phyloP scores from a whole-genome alignment of 2,113 vertebrate genomes.

The Indri indri region DNA sequence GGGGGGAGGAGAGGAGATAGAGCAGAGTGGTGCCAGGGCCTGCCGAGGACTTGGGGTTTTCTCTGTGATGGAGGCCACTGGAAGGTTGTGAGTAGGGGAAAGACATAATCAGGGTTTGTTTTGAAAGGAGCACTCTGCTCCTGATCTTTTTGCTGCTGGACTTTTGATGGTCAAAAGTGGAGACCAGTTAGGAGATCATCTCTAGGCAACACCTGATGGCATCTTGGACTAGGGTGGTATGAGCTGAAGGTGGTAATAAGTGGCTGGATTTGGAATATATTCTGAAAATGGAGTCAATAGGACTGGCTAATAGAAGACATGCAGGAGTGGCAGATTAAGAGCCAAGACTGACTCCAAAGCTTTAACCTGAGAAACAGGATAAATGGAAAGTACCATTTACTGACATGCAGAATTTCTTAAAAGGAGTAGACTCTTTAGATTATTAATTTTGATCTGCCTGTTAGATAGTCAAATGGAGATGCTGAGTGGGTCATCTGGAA shows the following conservation, averaged over 20 bases:
- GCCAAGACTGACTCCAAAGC: neutral
- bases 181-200: neutral
- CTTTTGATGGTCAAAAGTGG: neutral
- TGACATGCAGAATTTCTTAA: neutral
- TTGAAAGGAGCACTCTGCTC: neutral
- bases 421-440: neutral
- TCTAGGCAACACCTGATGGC: neutral
- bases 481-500: neutral
- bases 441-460: neutral
- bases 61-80: neutral
- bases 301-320: neutral
- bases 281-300: neutral
- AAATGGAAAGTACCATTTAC: neutral
- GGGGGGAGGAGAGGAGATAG: no score
- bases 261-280: neutral
- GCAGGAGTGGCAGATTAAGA: neutral
- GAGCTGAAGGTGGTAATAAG: neutral
- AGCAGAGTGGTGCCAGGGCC: neutral
- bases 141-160: neutral
- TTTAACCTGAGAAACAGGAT: neutral
- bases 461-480: neutral
- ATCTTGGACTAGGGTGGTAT: neutral
- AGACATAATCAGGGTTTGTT: neutral
- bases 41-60: neutral
- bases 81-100: neutral